Conservation (phyloP, 2,888 invertebrate species). For the Scaptomyza caliginosa region DNA sequence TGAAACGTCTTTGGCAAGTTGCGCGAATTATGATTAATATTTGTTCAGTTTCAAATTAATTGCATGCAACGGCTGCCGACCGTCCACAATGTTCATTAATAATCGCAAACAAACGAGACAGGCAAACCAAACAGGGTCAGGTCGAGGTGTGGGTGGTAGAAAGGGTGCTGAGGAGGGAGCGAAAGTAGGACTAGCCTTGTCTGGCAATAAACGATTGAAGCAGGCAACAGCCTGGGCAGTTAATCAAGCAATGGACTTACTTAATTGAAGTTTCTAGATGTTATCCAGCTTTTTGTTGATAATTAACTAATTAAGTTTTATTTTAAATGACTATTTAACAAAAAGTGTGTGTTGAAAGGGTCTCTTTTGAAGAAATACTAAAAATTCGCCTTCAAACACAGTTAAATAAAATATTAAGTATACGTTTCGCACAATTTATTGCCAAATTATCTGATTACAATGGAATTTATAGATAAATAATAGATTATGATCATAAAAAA, state of each 20-base stretch:
- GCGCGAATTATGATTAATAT: conserved; percentile 71
- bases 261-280: conserved; percentile 19
- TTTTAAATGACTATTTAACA: not conserved
- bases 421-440: not conserved
- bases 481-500: not conserved
- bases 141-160: not conserved
- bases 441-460: not conserved
- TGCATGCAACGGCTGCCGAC: conserved; percentile 45
- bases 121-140: not conserved
- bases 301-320: not conserved
- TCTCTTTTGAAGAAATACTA: not conserved
- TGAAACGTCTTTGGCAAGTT: conserved; percentile 36
- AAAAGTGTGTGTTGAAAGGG: not conserved
- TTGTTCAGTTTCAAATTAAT: conserved; percentile 70
- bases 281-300: not conserved
- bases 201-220: conserved; percentile 17
- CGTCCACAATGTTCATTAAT: conserved; percentile 43
- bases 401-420: not conserved
- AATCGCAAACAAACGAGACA: conserved; percentile 23
- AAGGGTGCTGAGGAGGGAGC: no score
- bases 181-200: not conserved
- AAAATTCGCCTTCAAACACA: no score
- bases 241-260: conserved; percentile 20
- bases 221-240: conserved; percentile 13
- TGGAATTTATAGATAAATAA: not conserved